phyloP scores from a whole-genome alignment of 1,140 invertebrate species.

The Nebria ingens region DNA sequence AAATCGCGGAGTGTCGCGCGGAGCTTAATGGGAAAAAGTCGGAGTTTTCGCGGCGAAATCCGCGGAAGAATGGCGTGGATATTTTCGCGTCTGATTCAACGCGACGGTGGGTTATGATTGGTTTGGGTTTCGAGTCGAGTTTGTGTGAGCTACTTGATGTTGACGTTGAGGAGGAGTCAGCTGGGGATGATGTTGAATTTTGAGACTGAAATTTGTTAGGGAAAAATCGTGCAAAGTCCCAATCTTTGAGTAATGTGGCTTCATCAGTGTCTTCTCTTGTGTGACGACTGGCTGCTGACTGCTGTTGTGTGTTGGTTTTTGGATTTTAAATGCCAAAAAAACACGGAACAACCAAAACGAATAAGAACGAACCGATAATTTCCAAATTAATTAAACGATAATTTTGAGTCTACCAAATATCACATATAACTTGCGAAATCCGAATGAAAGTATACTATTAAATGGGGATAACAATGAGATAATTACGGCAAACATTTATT shows the following conservation, averaged over 20 bases:
- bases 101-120: conserved; percentile 41
- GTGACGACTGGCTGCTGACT: conserved; percentile 30
- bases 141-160: conserved; percentile 26
- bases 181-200: conserved; percentile 34
- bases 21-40: conserved; percentile 63
- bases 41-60: conserved; percentile 71
- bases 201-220: conserved; percentile 39
- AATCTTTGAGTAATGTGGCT: conserved; percentile 64
- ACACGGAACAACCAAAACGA: conserved; percentile 16
- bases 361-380: too few species aligned
- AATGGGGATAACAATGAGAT: too few species aligned
- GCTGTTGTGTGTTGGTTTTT: conserved; percentile 27
- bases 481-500: too few species aligned
- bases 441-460: too few species aligned
- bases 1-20: conserved; percentile 63
- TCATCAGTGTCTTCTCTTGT: conserved; percentile 43
- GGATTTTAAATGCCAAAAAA: too few species aligned
- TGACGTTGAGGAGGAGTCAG: conserved; percentile 36
- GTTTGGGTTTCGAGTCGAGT: conserved; percentile 28
- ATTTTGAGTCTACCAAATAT: too few species aligned
- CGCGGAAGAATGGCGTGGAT: conserved; percentile 55
- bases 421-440: too few species aligned
- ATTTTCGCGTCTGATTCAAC: conserved; percentile 58
- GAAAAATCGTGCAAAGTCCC: conserved; percentile 76
- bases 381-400: too few species aligned